Base-by-base conservation (phyloP, 2,888 invertebrate species). In the Tipula confusa region DNA sequence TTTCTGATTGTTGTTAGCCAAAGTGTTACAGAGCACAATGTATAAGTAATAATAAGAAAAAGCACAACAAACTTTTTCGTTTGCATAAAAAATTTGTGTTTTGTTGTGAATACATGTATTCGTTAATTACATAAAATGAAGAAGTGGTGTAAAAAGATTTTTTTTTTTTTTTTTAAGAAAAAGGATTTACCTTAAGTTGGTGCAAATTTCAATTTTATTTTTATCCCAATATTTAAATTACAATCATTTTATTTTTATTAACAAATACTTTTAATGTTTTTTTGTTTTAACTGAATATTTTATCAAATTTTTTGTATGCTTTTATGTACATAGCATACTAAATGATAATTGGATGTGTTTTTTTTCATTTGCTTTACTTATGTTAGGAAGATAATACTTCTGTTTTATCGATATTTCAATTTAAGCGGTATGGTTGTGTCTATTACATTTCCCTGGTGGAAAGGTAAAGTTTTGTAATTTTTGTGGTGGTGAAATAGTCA, bases 181-280 rank as follows among this genome's bases (percentile, higher is more conserved):
- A 9, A 64, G 24, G 24, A 64, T 24, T 24, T 64, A 64, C 64
- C 64, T 64, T 64, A 64, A 64, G 64, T 24, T 24, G 18, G 64
- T 64, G 24, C 18, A 64, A 64, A 64, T 9, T 64, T 64, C 64
- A 64, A 24, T 64, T 9, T 64, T 24, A 24, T 43, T 64, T 64
- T 18, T 64, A 64, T 64, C 64, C 64, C 24, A 64, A 64, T 64
- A 64, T 64, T 64, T 24, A 64, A 64, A 64, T 64, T 64, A 64
- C 9, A 64, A 64, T 64, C 64, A 24, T 64, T 64, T 24, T 48
- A 11, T 33, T 48, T 64, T 64, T 64, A 64, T 64, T 64, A 24
- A 64, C 24, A 24, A 24, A 64, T 64, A 64, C 48, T 48, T 48
- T 48, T 48, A 48, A 48, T 48, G 48, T 18, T 64, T 64, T n/a